Evolutionary conservation across 2,113 vertebrate genomes (phyloP), one percentile per base, ranked within the genome.

Genomic region (Alligator sinensis): DNA sequence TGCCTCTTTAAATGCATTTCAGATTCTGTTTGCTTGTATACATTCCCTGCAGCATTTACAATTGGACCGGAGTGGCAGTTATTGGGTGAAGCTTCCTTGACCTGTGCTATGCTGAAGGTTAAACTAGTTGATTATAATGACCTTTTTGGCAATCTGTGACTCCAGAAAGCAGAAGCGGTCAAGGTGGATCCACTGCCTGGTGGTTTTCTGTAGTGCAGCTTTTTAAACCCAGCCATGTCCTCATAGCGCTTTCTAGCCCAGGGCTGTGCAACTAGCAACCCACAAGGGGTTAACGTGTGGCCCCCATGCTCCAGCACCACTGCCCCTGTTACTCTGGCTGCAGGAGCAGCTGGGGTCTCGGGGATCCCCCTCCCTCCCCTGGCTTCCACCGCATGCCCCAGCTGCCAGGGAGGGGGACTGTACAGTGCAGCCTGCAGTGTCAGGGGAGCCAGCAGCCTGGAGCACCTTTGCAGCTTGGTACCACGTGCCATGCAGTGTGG

Each of bases 301-400:
- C 47, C 47, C 47, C 47, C 9, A 7, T 47, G 47, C 47, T 47
- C 47, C 47, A 47, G 47, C 47, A 47, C 47, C 9, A 63, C n/a
- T 64, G 82, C 9, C 59, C 82, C 58, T 1, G 0, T 24, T 15
- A 14, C n/a, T 91, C 0, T 0, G 18, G 18, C 13, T 13, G 34
- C 54, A 81, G 25, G 47, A 47, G 47, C 47, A 47, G 47, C 47
- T 47, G 47, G 47, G 47, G 47, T 47, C 47, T 47, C 8, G 47
- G 47, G 47, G 47, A 47, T 47, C 47, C 47, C 7, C 47, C 47
- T 47, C 8, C 47, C 47, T 47, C 47, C 7, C 47, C 47, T 9
- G 47, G 47, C 47, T 47, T 47, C 47, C 8, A 47, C 47, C 9
- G 47, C 47, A 47, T 47, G 47, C 47, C 47, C 6, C 47, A 47